These are phyloP conservation scores for Ellobius talpinus DNA, from an alignment of 2,113 vertebrate genomes.

Conservation along the genomic window DNA sequence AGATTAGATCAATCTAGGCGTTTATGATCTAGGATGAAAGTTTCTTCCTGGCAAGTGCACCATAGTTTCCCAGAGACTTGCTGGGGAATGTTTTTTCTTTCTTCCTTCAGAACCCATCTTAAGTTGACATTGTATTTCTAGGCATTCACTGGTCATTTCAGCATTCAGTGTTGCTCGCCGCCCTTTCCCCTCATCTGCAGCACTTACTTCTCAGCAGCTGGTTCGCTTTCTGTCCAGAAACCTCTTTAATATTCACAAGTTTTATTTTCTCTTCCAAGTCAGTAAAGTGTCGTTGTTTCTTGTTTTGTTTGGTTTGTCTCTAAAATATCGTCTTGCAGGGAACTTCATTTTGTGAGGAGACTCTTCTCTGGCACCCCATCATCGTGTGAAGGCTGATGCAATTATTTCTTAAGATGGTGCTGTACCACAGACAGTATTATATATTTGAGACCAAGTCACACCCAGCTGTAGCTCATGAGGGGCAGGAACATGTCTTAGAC, in stretches of 20 bases:
- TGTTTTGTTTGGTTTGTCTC: not conserved
- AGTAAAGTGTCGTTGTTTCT: not conserved
- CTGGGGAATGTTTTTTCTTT: conserved; percentile 1
- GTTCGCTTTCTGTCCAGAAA: conserved; percentile 1
- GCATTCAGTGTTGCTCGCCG: not conserved
- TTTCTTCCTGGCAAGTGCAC: not conserved
- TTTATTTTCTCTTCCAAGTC: conserved; percentile 58
- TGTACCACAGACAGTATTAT: not conserved
- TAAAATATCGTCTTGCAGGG: not conserved
- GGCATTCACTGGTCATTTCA: not conserved
- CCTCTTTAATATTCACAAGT: not conserved
- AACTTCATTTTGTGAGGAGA: not conserved
- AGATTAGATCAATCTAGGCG: not conserved
- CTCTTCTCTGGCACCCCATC: not conserved
- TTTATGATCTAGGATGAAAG: conserved; percentile 11
- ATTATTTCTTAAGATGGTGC: conserved; percentile 26
- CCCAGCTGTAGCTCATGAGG: not conserved
- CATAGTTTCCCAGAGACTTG: conserved; percentile 1
- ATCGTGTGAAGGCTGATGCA: not conserved
- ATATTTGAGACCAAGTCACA: conserved; percentile 7
- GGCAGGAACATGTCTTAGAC: not conserved
- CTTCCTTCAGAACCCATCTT: not conserved
- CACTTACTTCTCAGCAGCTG: not conserved
- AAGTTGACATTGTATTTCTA: conserved; percentile 5
- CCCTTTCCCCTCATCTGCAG: not conserved